Base-by-base conservation (phyloP, 2,888 invertebrate genomes). In the Heliconius ismenius region DNA sequence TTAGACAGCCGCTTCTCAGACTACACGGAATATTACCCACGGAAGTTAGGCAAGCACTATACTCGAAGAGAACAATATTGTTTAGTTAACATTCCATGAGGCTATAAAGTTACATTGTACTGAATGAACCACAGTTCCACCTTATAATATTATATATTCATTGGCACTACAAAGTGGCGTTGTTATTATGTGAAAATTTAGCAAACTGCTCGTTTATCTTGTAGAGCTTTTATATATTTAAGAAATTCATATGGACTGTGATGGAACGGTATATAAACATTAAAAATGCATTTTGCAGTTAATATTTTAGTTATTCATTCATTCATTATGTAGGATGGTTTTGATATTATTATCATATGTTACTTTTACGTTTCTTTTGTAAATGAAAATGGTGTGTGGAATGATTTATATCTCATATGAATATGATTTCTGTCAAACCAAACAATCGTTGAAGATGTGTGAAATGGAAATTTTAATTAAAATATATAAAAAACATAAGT, bases 41-140 rank as follows among this genome's bases (percentile, higher is more conserved):
- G 77, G 78, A 77, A 79, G 78, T 80, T 79, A 74, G 78, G 60
- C 73, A 73, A 73, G 76, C 70, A 36, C n/a, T 70, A 36, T 58
- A 73, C 73, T 67, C 73, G 73, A 73, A 75, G 64, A 74, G 43
- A 77, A 75, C 77, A 78, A 74, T 77, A 78, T 77, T 74, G 77
- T 78, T 75, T 75, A 79, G 79, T 79, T 78, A 77, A 73, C 78
- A 79, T 79, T 74, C 80, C 79, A 67, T 76, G 69, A 79, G 73
- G 70, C 78, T 68, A 77, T 81, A 80, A 83, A 82, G 74, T 78
- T 78, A 83, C 80, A 82, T 79, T 83, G 81, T 82, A 79, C 24
- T 72, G 73, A 80, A 79, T 81, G 80, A 77, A 77, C 24, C 54
- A 72, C 64, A 75, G 69, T 63, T 62, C 62, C 26, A 39, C 4